Percentiles rank a stretch among this genome's conserved stretches.
Evolutionary conservation across 2,113 vertebrate species (phyloP).

Genomic region (Fukomys damarensis): DNA sequence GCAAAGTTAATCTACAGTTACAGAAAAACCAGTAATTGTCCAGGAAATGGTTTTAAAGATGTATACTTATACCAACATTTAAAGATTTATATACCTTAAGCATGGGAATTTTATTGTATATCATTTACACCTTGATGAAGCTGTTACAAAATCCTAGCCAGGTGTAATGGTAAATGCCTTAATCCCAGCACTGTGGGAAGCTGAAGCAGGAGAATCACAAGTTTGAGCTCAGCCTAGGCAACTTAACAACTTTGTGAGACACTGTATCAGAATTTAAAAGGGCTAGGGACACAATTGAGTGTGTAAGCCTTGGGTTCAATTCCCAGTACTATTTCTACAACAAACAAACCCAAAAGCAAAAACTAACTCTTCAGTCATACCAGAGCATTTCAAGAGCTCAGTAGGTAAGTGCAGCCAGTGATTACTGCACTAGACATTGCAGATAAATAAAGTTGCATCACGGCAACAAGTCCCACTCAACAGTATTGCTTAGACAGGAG

Average conservation of each 20-base stretch:
- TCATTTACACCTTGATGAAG: neutral
- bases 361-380: neutral
- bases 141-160: neutral
- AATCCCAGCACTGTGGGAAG: neutral
- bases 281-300: neutral
- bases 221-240: too few species aligned
- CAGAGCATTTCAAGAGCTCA: neutral
- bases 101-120: neutral
- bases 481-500: neutral
- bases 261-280: neutral
- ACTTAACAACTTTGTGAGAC: neutral
- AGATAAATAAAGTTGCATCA: neutral
- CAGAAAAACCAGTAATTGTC: neutral
- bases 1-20: neutral
- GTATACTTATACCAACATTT: neutral
- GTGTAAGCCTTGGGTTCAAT: neutral
- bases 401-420: neutral
- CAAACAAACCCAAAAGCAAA: neutral
- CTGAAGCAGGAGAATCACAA: neutral
- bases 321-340: neutral
- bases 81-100: conserved; percentile 14
- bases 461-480: neutral
- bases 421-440: neutral
- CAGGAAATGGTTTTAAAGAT: conserved; percentile 1
- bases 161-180: neutral